Evolutionary conservation across 2,888 invertebrate species (phyloP), one percentile per base, ranked within the genome.

Genomic region (Stegana nigrithorax): DNA sequence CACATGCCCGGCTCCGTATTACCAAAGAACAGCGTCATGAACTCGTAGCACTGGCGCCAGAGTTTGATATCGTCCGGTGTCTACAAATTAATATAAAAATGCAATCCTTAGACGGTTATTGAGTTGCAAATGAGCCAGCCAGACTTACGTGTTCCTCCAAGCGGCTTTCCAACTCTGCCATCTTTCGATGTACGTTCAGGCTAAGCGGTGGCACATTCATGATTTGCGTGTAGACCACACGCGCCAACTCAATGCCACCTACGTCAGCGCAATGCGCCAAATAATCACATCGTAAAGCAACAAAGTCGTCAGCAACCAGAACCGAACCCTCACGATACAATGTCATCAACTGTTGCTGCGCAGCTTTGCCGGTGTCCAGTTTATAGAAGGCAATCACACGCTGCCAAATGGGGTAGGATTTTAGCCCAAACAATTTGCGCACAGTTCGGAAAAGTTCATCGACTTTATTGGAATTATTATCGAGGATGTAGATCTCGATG

Each of bases 21-120:
- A 0, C 93, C 93, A 83, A 92, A 92, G 67, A 91, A 90, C 61
- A 88, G 86, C 14, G 89, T 87, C 29, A 90, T 88, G 68, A 89
- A 87, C 78, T 91, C 90, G 80, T 89, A 89, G 69, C 89, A 90
- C 77, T 88, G 87, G 57, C 90, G 88, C 69, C 89, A 87, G 63
- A 84, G 83, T 67, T 88, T 88, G 0, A 87, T 69, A 72, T 88
- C 87, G 0, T 83, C 79, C 4, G 68, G 64, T 10, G 76, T 81
- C 85, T 80, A 36, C 1, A 51, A 51, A 19, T 17, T 39, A 21
- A 14, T 6, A 12, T 12, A 25, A 12, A n/a, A 7, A 32, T 3
- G 36, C 7, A 32, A 19, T 17, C 12, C 21, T 8, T n/a, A n/a
- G n/a, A n/a, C n/a, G n/a, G n/a, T n/a, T n/a, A n/a, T n/a, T n/a